Conservation (phyloP, 1,140 invertebrate genomes). For the Bombus fervidus region DNA sequence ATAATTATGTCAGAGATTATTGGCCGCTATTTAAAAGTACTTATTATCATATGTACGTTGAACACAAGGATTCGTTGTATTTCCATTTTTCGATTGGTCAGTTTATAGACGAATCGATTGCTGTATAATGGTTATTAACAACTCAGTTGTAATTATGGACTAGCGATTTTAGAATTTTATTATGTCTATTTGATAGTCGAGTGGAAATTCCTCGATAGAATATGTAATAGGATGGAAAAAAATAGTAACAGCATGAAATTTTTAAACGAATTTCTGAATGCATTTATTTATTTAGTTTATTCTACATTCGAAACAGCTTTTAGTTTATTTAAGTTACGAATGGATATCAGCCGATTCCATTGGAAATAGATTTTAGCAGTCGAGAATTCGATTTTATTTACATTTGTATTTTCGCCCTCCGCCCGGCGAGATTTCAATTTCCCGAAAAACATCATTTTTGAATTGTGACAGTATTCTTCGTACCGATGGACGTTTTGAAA, state of each 20-base stretch:
- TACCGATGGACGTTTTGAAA: constrained; percentile 7
- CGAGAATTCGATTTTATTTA: constrained; percentile 36
- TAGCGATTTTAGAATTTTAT: not conserved
- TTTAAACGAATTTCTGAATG: not conserved
- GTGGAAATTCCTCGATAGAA: not conserved
- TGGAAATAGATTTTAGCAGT: constrained; percentile 42
- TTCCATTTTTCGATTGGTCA: not conserved
- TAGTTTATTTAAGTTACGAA: constrained; percentile 45
- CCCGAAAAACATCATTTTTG: constrained; percentile 33
- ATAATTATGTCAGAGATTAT: constrained; percentile 5
- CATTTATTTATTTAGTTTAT: constrained; percentile 26
- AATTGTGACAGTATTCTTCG: constrained; percentile 13
- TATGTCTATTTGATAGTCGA: not conserved
- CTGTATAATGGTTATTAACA: too few relatives aligned
- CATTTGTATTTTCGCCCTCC: constrained; percentile 30
- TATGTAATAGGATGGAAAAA: not conserved
- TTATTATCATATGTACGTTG: too few relatives aligned
- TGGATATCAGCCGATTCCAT: constrained; percentile 28
- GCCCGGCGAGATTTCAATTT: constrained; percentile 25
- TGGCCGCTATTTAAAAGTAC: not conserved
- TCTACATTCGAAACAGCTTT: constrained; percentile 6
- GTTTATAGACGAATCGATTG: too few relatives aligned
- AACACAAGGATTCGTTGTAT: not conserved
- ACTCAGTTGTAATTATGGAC: too few relatives aligned
- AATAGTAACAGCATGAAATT: not conserved